Base-by-base conservation (phyloP, 2,113 vertebrate genomes). In the Misgurnus mizolepis region DNA sequence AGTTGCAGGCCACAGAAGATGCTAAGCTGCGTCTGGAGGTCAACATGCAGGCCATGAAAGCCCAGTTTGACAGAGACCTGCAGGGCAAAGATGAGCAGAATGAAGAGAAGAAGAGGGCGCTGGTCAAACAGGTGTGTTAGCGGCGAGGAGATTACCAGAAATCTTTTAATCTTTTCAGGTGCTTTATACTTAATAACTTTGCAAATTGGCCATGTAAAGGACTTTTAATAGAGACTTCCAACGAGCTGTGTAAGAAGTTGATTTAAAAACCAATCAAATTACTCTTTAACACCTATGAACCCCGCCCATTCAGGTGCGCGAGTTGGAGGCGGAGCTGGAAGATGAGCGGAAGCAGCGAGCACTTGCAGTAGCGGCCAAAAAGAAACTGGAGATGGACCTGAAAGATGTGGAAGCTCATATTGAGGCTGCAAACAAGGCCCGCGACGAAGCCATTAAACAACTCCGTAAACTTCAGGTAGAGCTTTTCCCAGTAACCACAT, bases 1-100 rank as follows among this genome's bases (percentile, higher is more conserved):
- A 99, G 15, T 94, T 99, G 12, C 98, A 99, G 92, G 97, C 96
- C 67, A 99, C 98, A 0, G 98, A 99, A 77, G 97, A 99, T 2
- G 97, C 95, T 84, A 99, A 99, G 70, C 94, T 99, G 6, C 95
- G 98, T 3, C 89, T 99, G 86, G 98, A 99, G 87, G 98, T 99
- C 87, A 99, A 99, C 93, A 99, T 98, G 98, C 98, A 99, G 91
- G 98, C 98, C 77, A 98, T 97, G 96, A 98, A 97, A 88, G 97
- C 98, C 40, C 98, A 99, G 92, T 97, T 97, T 66, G 98, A 99
- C 81, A 88, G 98, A 62, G 98, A 99, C 83, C 87, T 98, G 72
- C 96, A 95, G 79, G 90, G 93, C 87, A 91, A 92, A 69, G 98
- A 99, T 3, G 98, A 99, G 56, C 97, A 98, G 90, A 96, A 95